Evolutionary conservation across 2,888 invertebrate genomes (phyloP), one percentile per base, ranked within the genome.

Genomic region (Mechanitis mazaeus): DNA sequence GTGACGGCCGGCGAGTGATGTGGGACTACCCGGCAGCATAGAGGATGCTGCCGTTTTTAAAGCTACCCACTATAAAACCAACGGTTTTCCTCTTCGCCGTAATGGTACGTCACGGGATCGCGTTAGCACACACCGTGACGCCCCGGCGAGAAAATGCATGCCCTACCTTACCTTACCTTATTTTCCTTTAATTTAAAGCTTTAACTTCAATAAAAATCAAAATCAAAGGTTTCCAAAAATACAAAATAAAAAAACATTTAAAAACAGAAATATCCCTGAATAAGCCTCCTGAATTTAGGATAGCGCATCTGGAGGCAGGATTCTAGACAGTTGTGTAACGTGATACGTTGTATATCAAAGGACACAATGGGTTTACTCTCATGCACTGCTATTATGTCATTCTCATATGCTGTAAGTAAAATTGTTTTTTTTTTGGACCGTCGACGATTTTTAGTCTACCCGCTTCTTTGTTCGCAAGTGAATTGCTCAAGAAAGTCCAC

Each of bases 251-350:
- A 9, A 42, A 42, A 35, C 35, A 35, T 5, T 47, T 50, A 31
- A 50, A 31, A 28, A 50, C 5, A 11, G 9, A 3, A 3, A 31
- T 28, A 11, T 66, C 68, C 64, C 71, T 71, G 78, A 74, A 74
- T 73, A 71, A 45, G 63, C 69, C 68, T 67, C 31, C 45, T 33
- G 45, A 76, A 76, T 78, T 77, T 76, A 70, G 74, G 74, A 73
- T 70, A 68, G 72, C 72, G 73, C 75, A 79, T 75, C 74, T 75
- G 72, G 77, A 77, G 75, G 75, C 74, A 73, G 72, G 77, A 74
- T 76, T 75, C 75, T 69, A 70, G 67, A 66, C 69, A 70, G 68
- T 67, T 74, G 77, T 76, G 77, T 78, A 73, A 75, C 75, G 74
- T 72, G 72, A 78, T 78, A 76, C 72, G 69, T 55, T 61, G 64